Conservation (phyloP, 2,888 invertebrate species). For the Parnassius apollo region DNA sequence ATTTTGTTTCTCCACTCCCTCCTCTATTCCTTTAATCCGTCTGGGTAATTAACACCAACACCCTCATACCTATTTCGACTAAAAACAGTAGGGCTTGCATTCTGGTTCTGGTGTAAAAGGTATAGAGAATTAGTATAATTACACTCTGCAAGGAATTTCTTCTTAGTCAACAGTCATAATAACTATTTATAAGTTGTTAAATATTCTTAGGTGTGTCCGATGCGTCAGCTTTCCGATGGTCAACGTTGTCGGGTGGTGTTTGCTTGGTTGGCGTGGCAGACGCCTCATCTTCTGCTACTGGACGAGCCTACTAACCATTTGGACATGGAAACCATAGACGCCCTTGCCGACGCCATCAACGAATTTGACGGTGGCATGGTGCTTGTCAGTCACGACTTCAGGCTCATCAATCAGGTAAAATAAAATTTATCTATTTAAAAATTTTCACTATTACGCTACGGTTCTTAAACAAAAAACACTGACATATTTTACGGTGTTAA, state of each 20-base stretch:
- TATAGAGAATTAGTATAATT: too few relatives aligned
- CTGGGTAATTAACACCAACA: too few relatives aligned
- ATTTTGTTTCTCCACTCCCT: too few relatives aligned
- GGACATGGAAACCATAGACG: conserved; percentile 99
- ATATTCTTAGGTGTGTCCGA: conserved; percentile 89
- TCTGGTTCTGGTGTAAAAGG: too few relatives aligned
- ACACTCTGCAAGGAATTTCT: too few relatives aligned
- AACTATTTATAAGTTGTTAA: neutral
- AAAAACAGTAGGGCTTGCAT: too few relatives aligned
- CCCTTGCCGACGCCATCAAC: conserved; percentile 97
- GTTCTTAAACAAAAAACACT: too few relatives aligned
- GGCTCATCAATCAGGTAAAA: conserved; percentile 96
- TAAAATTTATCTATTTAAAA: neutral
- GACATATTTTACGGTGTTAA: too few relatives aligned
- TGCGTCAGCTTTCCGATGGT: conserved; percentile 97
- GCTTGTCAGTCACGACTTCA: conserved; percentile 99
- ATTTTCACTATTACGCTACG: neutral
- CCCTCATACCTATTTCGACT: too few relatives aligned
- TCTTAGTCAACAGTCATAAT: too few relatives aligned
- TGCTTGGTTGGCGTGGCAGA: conserved; percentile 99
- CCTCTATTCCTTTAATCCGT: too few relatives aligned
- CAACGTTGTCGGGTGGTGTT: conserved; percentile 99
- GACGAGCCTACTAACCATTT: conserved; percentile 95
- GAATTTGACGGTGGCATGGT: conserved; percentile 99
- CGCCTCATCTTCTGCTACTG: conserved; percentile 94